Evolutionary conservation across 2,113 vertebrate species (phyloP), one percentile per base, ranked within the genome.

Genomic region (Silurus asotus): DNA sequence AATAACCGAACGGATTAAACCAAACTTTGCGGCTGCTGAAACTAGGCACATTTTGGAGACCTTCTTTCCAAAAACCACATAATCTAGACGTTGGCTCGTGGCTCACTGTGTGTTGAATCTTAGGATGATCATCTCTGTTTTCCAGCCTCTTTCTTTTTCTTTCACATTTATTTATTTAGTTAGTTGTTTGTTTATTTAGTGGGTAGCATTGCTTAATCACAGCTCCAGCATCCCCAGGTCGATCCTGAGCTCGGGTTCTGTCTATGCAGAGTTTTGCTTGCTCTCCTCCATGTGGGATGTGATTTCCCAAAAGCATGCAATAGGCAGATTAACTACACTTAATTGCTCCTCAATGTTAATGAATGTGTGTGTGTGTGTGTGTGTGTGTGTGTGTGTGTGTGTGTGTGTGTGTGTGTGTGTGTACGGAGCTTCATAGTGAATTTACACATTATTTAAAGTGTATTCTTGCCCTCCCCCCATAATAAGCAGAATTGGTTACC

Each of bases 1-100:
- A 69, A 79, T 90, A 88, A 87, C 77, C 95, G 94, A 94, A 93
- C 92, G 95, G 96, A 96, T 97, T 96, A 97, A 92, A 93, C 93
- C 93, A 94, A 95, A 95, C 95, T 95, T 95, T 25, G 59, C 4
- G 20, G 49, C 70, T 45, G 82, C 61, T 58, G 53, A 85, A 69
- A 80, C 61, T 49, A 75, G 61, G 53, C 67, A 64, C 74, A 55
- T 95, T 95, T 94, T 51, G 84, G 95, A 95, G 93, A 94, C 69
- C 61, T 85, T 45, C 77, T 82, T 48, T 65, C 65, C 28, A 37
- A 79, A 85, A 87, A 75, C 28, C 82, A 77, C 87, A 81, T 84
- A 82, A 92, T 93, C 91, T 87, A 87, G 80, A 82, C 75, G 84
- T 84, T 80, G 81, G 75, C 82, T 80, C 55, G 14, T 48, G 55